These are phyloP conservation scores for Melanargia galathea DNA, from an alignment of 2,888 invertebrate species.

Conservation along the genomic window DNA sequence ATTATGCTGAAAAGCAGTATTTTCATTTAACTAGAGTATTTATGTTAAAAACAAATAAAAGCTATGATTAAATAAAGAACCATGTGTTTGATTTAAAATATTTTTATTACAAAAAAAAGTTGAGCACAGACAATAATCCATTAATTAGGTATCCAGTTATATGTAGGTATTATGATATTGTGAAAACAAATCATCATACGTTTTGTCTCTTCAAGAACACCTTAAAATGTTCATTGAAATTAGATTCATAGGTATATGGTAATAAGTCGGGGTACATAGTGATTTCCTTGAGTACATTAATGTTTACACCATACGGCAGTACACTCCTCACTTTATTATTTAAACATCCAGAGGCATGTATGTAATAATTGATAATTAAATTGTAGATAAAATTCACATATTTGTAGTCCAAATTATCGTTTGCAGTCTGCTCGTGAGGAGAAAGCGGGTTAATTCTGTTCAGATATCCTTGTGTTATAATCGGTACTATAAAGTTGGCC, in stretches of 20 bases:
- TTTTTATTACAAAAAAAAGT: neutral
- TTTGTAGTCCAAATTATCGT: conserved; percentile 74
- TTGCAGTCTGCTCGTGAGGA: conserved; percentile 60
- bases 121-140: neutral
- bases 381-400: conserved; percentile 77
- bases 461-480: conserved; percentile 78
- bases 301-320: conserved; percentile 63
- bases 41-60: neutral
- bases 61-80: neutral
- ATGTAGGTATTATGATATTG: neutral
- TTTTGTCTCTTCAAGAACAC: conserved; percentile 61
- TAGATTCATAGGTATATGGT: conserved; percentile 74
- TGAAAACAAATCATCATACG: no score
- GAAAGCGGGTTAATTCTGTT: conserved; percentile 67
- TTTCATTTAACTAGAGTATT: neutral
- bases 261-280: conserved; percentile 73
- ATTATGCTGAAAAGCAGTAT: neutral
- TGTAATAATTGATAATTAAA: conserved; percentile 71
- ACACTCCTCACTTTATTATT: conserved; percentile 78
- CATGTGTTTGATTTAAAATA: neutral
- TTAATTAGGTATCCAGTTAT: neutral
- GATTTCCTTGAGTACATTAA: conserved; percentile 59
- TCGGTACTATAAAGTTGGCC: conserved; percentile 81
- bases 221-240: conserved; percentile 74
- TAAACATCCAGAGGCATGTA: conserved; percentile 72